These are phyloP conservation scores for Tigriopus californicus DNA, from an alignment of 2,888 invertebrate genomes.

Conservation along the genomic window DNA sequence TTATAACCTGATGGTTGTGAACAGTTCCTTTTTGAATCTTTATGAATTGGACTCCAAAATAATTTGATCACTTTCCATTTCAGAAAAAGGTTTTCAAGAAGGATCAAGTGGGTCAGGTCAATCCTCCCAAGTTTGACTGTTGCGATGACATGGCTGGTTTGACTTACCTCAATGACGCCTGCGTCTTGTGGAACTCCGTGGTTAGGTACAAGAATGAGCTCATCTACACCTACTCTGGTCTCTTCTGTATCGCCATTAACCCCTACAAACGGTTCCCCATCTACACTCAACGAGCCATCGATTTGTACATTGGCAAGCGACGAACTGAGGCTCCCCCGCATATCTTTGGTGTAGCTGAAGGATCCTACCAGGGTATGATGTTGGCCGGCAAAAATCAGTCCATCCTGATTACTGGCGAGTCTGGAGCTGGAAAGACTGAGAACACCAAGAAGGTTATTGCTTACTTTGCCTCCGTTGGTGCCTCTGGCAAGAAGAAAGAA, in stretches of 20 bases:
- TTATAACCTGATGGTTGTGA: no score
- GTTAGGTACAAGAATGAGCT: slow-evolving; percentile 38
- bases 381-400: slow-evolving; percentile 33
- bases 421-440: slow-evolving; percentile 84
- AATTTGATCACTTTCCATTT: background rate
- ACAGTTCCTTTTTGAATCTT: no score
- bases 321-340: slow-evolving; percentile 38
- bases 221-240: slow-evolving; percentile 12
- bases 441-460: slow-evolving; percentile 18
- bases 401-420: slow-evolving; percentile 62
- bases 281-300: slow-evolving; percentile 34
- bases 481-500: slow-evolving; percentile 37
- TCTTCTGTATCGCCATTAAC: slow-evolving; percentile 9
- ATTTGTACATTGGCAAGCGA: slow-evolving; percentile 36
- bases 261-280: slow-evolving; percentile 31
- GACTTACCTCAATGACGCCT: slow-evolving; percentile 97
- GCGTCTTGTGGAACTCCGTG: slow-evolving; percentile 93
- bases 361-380: slow-evolving; percentile 31
- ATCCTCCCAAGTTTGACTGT: slow-evolving; percentile 97
- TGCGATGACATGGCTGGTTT: slow-evolving; percentile 94
- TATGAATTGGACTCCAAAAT: no score
- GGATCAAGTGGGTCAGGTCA: slow-evolving; percentile 71
- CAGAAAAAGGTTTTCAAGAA: slow-evolving; percentile 64
- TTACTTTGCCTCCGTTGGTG: slow-evolving; percentile 52
- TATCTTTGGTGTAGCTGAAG: slow-evolving; percentile 38